These are phyloP conservation scores for Bolborhynchus lineola DNA, from an alignment of 2,113 vertebrate species.

Conservation along the genomic window DNA sequence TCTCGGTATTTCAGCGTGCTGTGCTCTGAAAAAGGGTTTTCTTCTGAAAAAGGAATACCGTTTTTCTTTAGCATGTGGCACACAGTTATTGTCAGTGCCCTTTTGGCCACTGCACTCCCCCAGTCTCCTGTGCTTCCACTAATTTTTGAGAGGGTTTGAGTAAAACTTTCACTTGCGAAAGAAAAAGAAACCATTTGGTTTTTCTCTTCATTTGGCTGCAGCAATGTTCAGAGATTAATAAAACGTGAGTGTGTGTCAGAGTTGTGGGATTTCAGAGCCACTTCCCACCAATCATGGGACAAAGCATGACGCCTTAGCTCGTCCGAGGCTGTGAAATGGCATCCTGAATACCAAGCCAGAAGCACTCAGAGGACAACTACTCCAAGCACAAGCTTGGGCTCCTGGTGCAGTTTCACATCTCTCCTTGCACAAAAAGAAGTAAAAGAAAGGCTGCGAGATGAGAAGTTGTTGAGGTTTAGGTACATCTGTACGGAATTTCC, in stretches of 20 bases:
- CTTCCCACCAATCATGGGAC: neutral
- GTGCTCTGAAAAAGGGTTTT: neutral
- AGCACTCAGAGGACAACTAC: neutral
- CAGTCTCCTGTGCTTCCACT: neutral
- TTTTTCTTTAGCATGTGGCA: neutral
- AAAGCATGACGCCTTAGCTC: neutral
- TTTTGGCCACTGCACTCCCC: neutral
- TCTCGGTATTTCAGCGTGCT: neutral
- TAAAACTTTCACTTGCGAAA: constrained; percentile 38
- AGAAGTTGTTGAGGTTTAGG: neutral
- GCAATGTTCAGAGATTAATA: neutral
- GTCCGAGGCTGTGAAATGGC: neutral
- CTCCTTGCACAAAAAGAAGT: neutral
- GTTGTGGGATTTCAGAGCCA: neutral
- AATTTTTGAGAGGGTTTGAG: constrained; percentile 23
- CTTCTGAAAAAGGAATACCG: neutral
- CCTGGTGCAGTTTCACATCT: neutral
- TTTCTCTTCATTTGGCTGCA: neutral
- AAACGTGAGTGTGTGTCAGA: neutral
- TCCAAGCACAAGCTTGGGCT: neutral
- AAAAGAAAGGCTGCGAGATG: neutral
- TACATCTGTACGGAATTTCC: neutral
- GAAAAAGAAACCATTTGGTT: constrained; percentile 26
- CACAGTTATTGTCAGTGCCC: neutral
- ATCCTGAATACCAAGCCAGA: neutral